Evolutionary conservation across 2,797 vertebrate genomes (phyloP).

Genomic region (Orestias chungarensis): DNA sequence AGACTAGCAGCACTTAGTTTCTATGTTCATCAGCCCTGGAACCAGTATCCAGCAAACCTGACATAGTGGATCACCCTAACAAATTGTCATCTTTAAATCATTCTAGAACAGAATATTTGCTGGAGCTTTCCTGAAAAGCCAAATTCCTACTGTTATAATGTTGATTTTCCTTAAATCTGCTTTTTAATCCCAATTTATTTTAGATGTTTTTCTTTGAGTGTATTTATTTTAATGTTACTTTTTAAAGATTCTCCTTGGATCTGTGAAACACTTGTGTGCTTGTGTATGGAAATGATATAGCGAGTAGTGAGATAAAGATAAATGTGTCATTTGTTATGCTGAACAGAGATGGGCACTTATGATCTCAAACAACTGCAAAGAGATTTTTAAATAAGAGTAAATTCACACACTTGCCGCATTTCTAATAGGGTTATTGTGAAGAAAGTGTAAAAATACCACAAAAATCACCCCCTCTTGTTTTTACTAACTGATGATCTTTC

Average conservation of each 20-base stretch:
- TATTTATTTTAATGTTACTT: neutral
- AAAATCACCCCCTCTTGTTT: neutral
- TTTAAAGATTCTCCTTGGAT: neutral
- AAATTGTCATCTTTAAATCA: no score
- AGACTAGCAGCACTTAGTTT: no score
- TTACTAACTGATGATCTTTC: neutral
- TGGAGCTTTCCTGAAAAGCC: no score
- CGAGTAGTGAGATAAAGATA: no score
- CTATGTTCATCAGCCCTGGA: no score
- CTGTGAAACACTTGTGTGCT: neutral
- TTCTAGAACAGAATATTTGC: no score
- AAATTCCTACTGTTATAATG: no score
- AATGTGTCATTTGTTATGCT: neutral
- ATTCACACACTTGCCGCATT: neutral
- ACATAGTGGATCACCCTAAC: no score
- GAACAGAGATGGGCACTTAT: neutral
- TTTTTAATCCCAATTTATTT: neutral
- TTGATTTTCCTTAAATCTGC: neutral
- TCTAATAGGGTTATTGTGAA: neutral
- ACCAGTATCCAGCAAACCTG: no score
- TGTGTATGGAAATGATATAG: no score
- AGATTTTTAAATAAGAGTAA: neutral
- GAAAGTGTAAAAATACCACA: neutral
- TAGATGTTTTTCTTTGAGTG: neutral
- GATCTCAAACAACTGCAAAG: neutral